phyloP scores from a whole-genome alignment of 2,888 invertebrate species.

The Lymantria monacha region DNA sequence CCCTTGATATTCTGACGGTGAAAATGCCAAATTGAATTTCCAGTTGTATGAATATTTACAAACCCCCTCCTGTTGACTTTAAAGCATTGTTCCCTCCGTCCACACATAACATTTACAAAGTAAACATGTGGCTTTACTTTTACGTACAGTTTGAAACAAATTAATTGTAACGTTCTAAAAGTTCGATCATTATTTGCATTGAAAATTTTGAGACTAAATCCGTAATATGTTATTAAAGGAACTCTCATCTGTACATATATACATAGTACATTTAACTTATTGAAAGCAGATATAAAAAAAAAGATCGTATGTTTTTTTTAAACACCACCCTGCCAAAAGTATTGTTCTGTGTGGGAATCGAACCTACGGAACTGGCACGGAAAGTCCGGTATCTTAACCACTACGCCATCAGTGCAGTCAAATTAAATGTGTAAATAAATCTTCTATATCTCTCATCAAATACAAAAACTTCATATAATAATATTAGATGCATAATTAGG shows the following conservation, averaged over 20 bases:
- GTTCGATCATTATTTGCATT: conserved; percentile 19
- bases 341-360: no score
- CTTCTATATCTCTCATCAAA: no score
- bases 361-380: no score
- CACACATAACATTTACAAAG: conserved; percentile 43
- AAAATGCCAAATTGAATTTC: conserved; percentile 70
- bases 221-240: conserved; percentile 1
- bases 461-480: no score
- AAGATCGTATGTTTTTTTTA: no score
- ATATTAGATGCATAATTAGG: no score
- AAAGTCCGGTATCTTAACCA: no score
- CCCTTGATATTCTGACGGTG: conserved; percentile 49
- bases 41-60: conserved; percentile 65
- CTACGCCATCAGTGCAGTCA: no score
- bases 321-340: no score
- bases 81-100: conserved; percentile 40
- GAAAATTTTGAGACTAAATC: conserved; percentile 1
- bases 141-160: conserved; percentile 32
- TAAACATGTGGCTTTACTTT: conserved; percentile 48
- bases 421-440: no score
- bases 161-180: conserved; percentile 24
- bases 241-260: background rate
- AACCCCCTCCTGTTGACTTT: conserved; percentile 55
- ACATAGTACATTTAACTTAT: background rate
- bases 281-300: no score